Base-by-base conservation (phyloP, 1,140 invertebrate genomes). In the Drosophila littoralis region DNA sequence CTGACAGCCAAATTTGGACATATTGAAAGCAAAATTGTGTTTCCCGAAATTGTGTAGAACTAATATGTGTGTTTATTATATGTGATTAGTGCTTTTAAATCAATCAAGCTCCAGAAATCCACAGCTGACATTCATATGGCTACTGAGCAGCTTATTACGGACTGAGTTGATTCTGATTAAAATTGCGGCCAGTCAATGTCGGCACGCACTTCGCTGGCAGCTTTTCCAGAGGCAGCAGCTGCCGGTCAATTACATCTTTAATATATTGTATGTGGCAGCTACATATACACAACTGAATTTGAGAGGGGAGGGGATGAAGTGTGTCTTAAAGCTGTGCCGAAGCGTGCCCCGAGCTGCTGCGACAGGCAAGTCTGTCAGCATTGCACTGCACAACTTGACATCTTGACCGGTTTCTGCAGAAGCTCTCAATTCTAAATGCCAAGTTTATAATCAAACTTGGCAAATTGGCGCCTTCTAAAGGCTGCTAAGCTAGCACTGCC, bases 41-140 rank as follows among this genome's bases (percentile, higher is more conserved):
- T 22, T 22, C 22, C 9, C 8, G 0, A 38, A 9, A 9, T 38
- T 10, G 36, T 3, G 8, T 9, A 7, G 38, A 40, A 40, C 17
- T 40, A 9, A 12, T 40, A 40, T 12, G 1, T 40, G n/a, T 40
- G 1, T n/a, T 12, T 40, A 42, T 42, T 38, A 52, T 8, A 9
- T 52, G n/a, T 9, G 32, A 32, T 28, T 13, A 52, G 7, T 15
- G 50, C 50, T 35, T 42, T 15, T 36, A 52, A 52, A 52, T 17
- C 51, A 52, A 36, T 17, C 51, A 52, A 36, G 33, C 51, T 15
- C n/a, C 13, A n/a, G n/a, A 6, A 36, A 33, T n/a, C 8, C 48
- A 36, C 32, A 36, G n/a, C 32, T 15, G 13, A 15, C 8, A 17
- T 0, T 35, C 33, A 17, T 17, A 52, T 10, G 51, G 13, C 51